These are phyloP conservation scores for Psammodynastes pulverulentus DNA, from an alignment of 2,113 vertebrate genomes.

Conservation along the genomic window DNA sequence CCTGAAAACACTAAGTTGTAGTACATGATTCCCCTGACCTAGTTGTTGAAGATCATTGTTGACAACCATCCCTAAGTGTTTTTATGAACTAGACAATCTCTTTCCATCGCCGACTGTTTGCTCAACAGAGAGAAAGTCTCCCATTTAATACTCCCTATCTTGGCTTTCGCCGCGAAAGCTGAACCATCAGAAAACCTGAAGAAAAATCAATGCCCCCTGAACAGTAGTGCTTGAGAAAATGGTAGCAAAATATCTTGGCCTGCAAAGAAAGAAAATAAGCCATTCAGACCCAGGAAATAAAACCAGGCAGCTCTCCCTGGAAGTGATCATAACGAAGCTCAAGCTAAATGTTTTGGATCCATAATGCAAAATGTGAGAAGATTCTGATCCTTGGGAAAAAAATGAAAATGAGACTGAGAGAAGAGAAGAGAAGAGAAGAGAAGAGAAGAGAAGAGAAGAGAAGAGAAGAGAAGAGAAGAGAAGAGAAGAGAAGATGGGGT, in stretches of 20 bases:
- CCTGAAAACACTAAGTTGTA: not conserved
- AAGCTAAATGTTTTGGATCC: not conserved
- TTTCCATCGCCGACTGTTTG: not conserved
- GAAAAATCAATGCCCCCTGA: not conserved
- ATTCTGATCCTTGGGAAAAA: not conserved
- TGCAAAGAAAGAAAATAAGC: not conserved
- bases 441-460: no score
- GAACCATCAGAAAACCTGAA: not conserved
- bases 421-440: no score
- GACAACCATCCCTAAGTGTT: not conserved
- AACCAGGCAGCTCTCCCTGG: not conserved
- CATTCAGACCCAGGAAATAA: not conserved
- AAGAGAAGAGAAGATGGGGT: not conserved
- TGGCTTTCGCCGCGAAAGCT: not conserved
- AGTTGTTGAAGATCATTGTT: not conserved
- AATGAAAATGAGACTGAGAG: not conserved
- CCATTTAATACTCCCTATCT: not conserved
- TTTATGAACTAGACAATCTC: not conserved
- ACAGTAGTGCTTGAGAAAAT: not conserved
- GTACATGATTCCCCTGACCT: not conserved
- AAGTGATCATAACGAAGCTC: not conserved
- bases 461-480: no score
- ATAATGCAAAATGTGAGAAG: not conserved
- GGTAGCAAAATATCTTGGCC: not conserved
- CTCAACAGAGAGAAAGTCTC: not conserved